Percentiles rank a stretch among this genome's conserved stretches.
Conservation (phyloP, 92 coral and sea anemone genomes). For the Epizoanthus rinbou region DNA sequence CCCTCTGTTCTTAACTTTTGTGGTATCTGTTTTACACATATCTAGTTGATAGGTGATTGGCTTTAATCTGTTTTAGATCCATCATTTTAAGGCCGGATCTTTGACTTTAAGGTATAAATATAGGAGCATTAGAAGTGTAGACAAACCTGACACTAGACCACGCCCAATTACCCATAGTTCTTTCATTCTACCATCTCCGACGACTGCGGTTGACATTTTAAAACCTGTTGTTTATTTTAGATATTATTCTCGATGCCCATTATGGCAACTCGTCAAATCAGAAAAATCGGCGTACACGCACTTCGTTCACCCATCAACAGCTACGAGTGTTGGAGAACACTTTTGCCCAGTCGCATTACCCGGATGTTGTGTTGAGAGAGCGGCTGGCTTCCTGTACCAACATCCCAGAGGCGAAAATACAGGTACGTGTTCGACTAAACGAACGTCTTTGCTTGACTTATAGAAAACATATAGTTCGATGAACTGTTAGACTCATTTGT, state of each 20-base stretch:
- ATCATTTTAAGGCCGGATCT: not conserved
- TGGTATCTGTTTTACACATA: not conserved
- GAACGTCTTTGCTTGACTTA: too few species aligned
- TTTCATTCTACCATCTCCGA: constrained; percentile 8
- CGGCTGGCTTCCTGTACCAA: constrained; percentile 81
- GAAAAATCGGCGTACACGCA: constrained; percentile 91
- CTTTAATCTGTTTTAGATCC: not conserved
- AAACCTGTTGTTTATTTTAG: constrained; percentile 50
- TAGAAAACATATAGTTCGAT: too few species aligned
- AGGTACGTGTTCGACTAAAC: constrained; percentile 52
- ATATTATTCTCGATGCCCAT: constrained; percentile 94
- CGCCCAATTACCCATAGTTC: not conserved
- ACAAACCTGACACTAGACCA: not conserved
- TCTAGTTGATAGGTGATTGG: not conserved
- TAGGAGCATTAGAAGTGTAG: not conserved
- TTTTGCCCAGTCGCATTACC: constrained; percentile 91
- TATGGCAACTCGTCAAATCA: constrained; percentile 75
- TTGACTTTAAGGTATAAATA: not conserved
- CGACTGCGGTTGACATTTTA: not conserved
- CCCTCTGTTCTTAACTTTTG: not conserved
- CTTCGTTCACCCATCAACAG: constrained; percentile 97
- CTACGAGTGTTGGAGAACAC: constrained; percentile 83
- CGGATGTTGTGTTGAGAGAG: constrained; percentile 94
- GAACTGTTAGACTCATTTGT: too few species aligned
- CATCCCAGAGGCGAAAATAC: constrained; percentile 91